Conservation (phyloP, 2,113 vertebrate genomes). For the Sinocyclocheilus rhinocerous region DNA sequence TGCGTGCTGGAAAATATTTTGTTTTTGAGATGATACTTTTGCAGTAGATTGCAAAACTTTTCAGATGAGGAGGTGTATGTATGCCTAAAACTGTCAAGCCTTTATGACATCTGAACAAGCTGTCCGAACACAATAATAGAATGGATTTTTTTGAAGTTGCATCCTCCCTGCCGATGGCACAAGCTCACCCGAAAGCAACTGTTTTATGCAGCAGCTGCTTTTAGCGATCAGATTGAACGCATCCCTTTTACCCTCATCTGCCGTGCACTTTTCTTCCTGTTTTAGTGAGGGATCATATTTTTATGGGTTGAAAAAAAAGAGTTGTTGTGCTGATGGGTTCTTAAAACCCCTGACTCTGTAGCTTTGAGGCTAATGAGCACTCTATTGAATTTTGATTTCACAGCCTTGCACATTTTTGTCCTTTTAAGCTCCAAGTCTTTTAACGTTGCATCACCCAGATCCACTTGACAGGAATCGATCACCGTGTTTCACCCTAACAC, state of each 20-base stretch:
- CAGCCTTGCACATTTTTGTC: constrained; percentile 65
- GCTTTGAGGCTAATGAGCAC: constrained; percentile 65
- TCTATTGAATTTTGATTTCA: constrained; percentile 66
- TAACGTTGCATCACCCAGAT: constrained; percentile 44
- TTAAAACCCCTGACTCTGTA: constrained; percentile 66
- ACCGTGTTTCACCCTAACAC: background rate
- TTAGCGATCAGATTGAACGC: background rate
- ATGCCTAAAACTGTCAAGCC: background rate
- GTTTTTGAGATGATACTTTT: background rate
- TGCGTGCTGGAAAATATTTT: too few species aligned
- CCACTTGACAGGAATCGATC: constrained; percentile 61
- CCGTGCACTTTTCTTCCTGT: constrained; percentile 47
- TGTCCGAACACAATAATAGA: background rate
- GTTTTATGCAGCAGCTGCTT: background rate
- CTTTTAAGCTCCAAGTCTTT: constrained; percentile 67
- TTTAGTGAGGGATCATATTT: constrained; percentile 62
- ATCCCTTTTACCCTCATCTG: background rate
- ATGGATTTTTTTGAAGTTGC: background rate
- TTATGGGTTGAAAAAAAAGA: constrained; percentile 59
- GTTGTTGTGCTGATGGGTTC: constrained; percentile 66
- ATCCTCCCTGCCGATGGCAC: background rate
- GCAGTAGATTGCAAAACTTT: background rate
- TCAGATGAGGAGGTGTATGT: background rate
- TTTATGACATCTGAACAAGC: background rate
- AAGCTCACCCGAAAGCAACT: background rate